Base-by-base conservation (phyloP, 2,888 invertebrate genomes). In the Trachelus stipa region DNA sequence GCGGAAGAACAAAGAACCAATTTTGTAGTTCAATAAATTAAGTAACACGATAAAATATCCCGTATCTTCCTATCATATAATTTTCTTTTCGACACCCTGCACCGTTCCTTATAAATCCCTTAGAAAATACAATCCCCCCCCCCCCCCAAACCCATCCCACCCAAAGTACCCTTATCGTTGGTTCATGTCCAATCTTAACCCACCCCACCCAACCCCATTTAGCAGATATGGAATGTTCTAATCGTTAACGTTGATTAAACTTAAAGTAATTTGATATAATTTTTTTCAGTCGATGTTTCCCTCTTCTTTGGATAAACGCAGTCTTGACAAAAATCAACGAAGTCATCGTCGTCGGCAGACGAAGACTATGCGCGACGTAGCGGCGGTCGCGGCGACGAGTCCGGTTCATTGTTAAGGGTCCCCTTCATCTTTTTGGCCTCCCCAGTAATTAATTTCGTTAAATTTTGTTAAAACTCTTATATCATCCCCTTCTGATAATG, bases 271-370 rank as follows among this genome's bases (percentile, higher is more conserved):
- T 75, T 79, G 74, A 77, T 76, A 81, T 79, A 84, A 85, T 81
- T 83, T 84, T 56, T 85, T 82, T 87, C 87, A 87, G 87, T 87
- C 87, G 80, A 86, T 83, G 81, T 82, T 83, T 84, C 82, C 82
- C 79, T 84, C 84, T 86, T 89, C 89, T 89, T 89, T 89, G 89
- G 88, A 87, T 89, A 80, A 84, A 86, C 82, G 87, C 88, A 89
- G 88, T 89, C 89, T 89, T 88, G 85, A 86, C 84, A 83, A 83
- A 85, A 79, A 56, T n/a, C 31, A 71, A 34, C 71, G 71, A 71
- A 56, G 23, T 56, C 56, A 9, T 56, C 56, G 23, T 56, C 56
- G 9, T 56, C 56, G 56, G 56, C 56, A 23, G 56, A 56, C 56
- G 56, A 56, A 6, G 56, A 56, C 56, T 56, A 2, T 56, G 56